Conservation (phyloP, 2,888 invertebrate species). For the Odontocolon sp. region DNA sequence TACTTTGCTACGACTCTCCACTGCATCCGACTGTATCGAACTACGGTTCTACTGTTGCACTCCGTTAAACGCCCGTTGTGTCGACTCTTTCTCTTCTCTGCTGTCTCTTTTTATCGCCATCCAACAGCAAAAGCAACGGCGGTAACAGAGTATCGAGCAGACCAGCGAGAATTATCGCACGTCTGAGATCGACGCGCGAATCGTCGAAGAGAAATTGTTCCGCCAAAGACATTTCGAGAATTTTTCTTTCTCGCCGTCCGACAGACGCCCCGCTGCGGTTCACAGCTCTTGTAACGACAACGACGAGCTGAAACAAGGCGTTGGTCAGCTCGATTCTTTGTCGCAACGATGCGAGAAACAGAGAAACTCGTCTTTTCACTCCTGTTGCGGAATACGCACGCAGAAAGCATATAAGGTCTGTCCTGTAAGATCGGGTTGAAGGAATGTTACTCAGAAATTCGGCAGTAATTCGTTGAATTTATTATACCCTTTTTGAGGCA, state of each 20-base stretch:
- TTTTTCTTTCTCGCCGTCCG: conserved; percentile 49
- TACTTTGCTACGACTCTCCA: conserved; percentile 1
- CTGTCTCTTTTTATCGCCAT: conserved; percentile 38
- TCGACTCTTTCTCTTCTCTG: conserved; percentile 36
- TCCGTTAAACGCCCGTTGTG: conserved; percentile 58
- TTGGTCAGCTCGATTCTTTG: conserved; percentile 53
- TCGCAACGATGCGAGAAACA: conserved; percentile 44
- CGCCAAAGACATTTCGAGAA: conserved; percentile 62
- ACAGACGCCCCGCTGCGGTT: conserved; percentile 42
- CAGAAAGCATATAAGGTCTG: conserved; percentile 50
- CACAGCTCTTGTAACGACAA: conserved; percentile 5
- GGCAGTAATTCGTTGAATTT: conserved; percentile 57
- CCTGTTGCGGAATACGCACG: conserved; percentile 12
- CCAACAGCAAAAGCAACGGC: conserved; percentile 39
- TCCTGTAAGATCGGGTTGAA: conserved; percentile 49
- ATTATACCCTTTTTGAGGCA: conserved; percentile 41
- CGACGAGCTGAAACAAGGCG: conserved; percentile 48
- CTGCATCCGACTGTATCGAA: neutral
- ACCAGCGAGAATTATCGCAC: conserved; percentile 61
- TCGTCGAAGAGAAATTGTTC: conserved; percentile 59
- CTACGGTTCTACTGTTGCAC: conserved; percentile 32
- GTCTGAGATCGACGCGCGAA: conserved; percentile 59
- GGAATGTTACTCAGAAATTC: conserved; percentile 59
- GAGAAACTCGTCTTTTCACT: conserved; percentile 49
- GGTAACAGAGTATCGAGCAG: conserved; percentile 39